These are phyloP conservation scores for Aphidius gifuensis DNA, from an alignment of 1,140 invertebrate species.

Conservation along the genomic window DNA sequence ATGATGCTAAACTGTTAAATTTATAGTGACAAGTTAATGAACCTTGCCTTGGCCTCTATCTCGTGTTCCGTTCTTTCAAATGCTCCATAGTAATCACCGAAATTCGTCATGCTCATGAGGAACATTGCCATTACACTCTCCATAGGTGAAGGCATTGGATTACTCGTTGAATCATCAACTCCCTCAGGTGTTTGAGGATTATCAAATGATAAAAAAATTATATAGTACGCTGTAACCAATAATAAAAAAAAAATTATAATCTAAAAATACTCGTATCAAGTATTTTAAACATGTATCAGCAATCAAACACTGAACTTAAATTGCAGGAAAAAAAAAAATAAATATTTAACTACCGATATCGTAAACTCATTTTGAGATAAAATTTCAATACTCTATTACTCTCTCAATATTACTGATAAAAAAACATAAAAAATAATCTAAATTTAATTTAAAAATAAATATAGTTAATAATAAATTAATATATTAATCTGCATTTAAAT, in stretches of 20 bases:
- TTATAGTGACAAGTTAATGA: constrained; percentile 1
- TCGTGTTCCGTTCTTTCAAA: constrained; percentile 87
- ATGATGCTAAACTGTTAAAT: constrained; percentile 8
- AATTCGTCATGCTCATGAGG: constrained; percentile 95
- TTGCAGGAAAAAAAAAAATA: no score
- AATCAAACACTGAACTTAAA: neutral
- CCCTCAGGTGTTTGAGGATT: constrained; percentile 71
- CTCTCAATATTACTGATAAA: no score
- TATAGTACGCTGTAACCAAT: constrained; percentile 72
- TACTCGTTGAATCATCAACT: constrained; percentile 68
- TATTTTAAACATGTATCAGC: neutral
- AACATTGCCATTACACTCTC: constrained; percentile 97
- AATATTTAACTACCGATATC: no score
- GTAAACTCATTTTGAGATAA: no score
- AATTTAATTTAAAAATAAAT: no score
- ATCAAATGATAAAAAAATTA: constrained; percentile 86
- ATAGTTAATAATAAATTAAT: no score
- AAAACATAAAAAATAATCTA: no score
- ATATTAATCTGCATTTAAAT: no score
- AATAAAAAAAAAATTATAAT: constrained; percentile 12
- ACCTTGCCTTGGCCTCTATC: constrained; percentile 77
- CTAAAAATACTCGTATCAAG: neutral
- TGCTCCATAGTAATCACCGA: constrained; percentile 88
- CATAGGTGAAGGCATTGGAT: constrained; percentile 84
- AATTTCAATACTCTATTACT: no score